These are phyloP conservation scores for Myiopsitta monachus DNA, from an alignment of 2,113 vertebrate genomes.

Conservation along the genomic window DNA sequence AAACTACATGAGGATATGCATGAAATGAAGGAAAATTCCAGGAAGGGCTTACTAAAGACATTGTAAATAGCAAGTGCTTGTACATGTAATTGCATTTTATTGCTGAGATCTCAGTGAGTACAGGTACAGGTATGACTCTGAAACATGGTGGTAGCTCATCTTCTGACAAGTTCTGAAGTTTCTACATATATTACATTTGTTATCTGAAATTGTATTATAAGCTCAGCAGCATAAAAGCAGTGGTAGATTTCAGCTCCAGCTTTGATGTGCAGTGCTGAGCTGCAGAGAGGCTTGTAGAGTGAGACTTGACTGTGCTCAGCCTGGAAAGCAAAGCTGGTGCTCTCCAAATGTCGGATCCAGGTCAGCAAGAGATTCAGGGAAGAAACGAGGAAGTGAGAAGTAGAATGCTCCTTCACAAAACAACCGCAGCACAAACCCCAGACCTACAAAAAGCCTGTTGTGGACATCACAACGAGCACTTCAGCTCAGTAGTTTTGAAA, in stretches of 20 bases:
- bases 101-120: not conserved
- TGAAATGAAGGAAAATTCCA: not conserved
- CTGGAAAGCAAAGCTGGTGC: not conserved
- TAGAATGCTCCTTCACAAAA: not conserved
- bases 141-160: not conserved
- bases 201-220: not conserved
- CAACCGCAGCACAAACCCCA: not conserved
- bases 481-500: not conserved
- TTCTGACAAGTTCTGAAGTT: not conserved
- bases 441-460: not conserved
- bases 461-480: not conserved
- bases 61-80: not conserved
- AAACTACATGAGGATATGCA: not conserved
- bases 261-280: not conserved
- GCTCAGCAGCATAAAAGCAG: not conserved
- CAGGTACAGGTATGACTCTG: not conserved
- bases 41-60: not conserved
- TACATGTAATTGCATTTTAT: not conserved
- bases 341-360: not conserved
- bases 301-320: not conserved
- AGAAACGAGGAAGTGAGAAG: not conserved
- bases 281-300: not conserved
- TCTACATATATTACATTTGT: not conserved
- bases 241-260: not conserved
- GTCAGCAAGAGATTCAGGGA: not conserved